Conservation (phyloP, 2,888 invertebrate genomes). For the Erynnis tages region DNA sequence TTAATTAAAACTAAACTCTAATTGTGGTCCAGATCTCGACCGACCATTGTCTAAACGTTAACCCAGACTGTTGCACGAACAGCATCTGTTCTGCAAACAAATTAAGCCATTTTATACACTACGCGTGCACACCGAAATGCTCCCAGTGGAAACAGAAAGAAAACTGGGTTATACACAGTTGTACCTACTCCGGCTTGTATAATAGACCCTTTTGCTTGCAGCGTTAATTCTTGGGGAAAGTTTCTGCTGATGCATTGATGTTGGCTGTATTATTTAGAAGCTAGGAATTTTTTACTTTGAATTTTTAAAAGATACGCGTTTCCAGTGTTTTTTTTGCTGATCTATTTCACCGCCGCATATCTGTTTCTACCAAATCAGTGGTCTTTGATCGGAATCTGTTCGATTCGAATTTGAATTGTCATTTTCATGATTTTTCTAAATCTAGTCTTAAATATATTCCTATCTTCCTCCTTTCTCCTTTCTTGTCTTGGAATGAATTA, state of each 20-base stretch:
- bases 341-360: too few species aligned
- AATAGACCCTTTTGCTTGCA: constrained; percentile 8
- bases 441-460: too few species aligned
- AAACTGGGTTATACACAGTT: constrained; percentile 12
- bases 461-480: too few species aligned
- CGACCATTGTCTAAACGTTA: neutral
- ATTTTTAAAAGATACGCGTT: neutral
- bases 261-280: neutral
- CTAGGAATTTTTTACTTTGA: neutral
- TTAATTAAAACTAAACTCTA: neutral
- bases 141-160: constrained; percentile 14
- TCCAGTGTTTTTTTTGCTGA: too few species aligned
- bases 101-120: constrained; percentile 19
- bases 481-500: too few species aligned
- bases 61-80: constrained; percentile 2
- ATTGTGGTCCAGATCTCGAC: neutral
- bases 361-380: too few species aligned
- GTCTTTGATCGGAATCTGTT: too few species aligned
- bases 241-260: neutral
- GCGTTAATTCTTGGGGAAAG: constrained; percentile 2
- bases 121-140: constrained; percentile 14
- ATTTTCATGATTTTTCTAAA: too few species aligned
- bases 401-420: too few species aligned
- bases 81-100: constrained; percentile 17
- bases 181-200: neutral